Evolutionary conservation across 2,113 vertebrate genomes (phyloP), one percentile per base, ranked within the genome.

Genomic region (Struthio camelus): DNA sequence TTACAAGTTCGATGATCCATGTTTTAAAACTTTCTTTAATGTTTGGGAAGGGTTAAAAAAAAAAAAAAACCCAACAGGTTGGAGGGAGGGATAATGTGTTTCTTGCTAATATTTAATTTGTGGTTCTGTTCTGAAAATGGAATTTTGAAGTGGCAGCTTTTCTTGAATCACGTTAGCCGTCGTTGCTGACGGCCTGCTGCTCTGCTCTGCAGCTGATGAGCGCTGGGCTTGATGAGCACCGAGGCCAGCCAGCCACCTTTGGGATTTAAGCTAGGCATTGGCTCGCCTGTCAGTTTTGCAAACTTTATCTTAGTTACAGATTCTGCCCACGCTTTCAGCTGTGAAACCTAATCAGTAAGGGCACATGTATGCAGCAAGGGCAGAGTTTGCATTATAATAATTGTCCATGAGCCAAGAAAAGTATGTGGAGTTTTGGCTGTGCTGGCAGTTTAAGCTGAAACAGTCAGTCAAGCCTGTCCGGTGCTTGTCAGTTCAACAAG

Each of bases 51-150:
- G 40, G 5, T 85, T 46, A 77, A 83, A 53, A 14, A 30, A 30
- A 56, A 56, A 11, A 53, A 14, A 54, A 25, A 32, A 51, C 18
- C 6, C 1, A 11, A 40, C 1, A 69, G 87, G 36, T 27, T 34
- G 27, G 51, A 89, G 71, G 15, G 73, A 48, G 28, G 25, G 16
- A 78, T 51, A 75, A 48, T 40, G 46, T 2, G 0, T 91, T 94
- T 81, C 58, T 91, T 62, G 51, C 30, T 70, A 36, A 28, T 48
- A n/a, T 19, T 50, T 44, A 71, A 23, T 38, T 71, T 12, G 23
- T 86, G 50, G 54, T 91, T 94, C 92, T 95, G 80, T 89, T 94
- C 72, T 94, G 93, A 96, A 95, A 95, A 91, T 34, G 44, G 44
- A 48, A 79, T 83, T 93, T 64, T 0, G 38, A 90, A 83, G 71